Evolutionary conservation across 2,797 vertebrate species (phyloP), one percentile per base, ranked within the genome.

Genomic region (Helostoma temminkii): DNA sequence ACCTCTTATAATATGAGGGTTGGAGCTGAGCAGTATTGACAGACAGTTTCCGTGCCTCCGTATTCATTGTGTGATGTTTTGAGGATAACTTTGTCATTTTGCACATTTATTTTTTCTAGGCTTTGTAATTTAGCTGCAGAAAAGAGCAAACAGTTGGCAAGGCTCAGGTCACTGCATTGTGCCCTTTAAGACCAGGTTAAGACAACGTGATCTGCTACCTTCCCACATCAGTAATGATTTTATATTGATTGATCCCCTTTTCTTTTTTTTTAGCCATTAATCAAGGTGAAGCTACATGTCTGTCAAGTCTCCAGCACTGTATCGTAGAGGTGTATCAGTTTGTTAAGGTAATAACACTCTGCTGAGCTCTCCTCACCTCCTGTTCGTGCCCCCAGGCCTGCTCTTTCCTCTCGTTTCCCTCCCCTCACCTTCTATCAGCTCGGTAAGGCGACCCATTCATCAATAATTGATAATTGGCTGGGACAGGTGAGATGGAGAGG

Each of bases 381-480:
- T 72, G 70, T 24, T 54, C 68, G 79, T 67, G 8, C 76, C 86
- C 72, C 39, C 22, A 21, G 69, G 55, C 76, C 76, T 55, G 36
- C 34, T 67, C 70, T 66, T 24, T 62, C 77, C 70, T 66, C 73
- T 67, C 62, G 42, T 48, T 3, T 32, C 62, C 66, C 53, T 62
- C 53, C 65, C 49, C 62, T 36, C 49, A 19, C 61, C 0, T 30
- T 61, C 70, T 76, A 77, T 76, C 62, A 30, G 74, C 73, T 80
- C 72, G 37, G 90, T 91, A 93, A 93, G 92, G 89, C 80, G 89
- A 93, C 89, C 92, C 92, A 92, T 93, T 94, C 92, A 92, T 94
- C 92, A 94, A 94, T 94, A 93, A 93, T 94, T 93, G 92, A 95
- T 94, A 92, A 93, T 92, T 92, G 91, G 80, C 88, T 66, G 73